Conservation (phyloP, 2,113 vertebrate species). For the Lepus americanus region DNA sequence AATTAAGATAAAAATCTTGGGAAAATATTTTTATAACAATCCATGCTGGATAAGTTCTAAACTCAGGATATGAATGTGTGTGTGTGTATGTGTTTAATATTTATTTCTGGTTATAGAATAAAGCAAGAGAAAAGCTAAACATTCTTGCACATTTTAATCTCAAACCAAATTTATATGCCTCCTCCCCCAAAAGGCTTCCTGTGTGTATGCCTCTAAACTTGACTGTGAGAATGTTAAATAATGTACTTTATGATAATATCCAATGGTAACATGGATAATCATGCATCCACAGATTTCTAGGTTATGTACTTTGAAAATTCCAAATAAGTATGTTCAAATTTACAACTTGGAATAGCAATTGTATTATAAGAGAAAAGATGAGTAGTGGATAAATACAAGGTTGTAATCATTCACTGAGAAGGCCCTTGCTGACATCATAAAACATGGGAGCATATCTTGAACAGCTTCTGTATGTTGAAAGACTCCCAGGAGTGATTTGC, state of each 20-base stretch:
- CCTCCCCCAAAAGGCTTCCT: not conserved
- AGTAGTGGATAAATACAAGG: conserved; percentile 36
- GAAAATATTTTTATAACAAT: conserved; percentile 16
- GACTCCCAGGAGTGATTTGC: conserved; percentile 37
- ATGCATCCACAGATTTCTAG: conserved; percentile 22
- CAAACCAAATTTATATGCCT: not conserved
- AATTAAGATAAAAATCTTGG: conserved; percentile 8
- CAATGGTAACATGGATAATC: not conserved
- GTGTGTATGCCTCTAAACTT: not conserved
- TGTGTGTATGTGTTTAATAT: not conserved
- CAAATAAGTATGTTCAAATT: conserved; percentile 63
- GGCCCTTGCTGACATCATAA: conserved; percentile 28
- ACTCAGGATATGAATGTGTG: not conserved
- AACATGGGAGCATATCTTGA: not conserved
- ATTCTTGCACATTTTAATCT: conserved; percentile 17
- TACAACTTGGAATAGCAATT: conserved; percentile 43
- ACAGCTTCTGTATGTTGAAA: not conserved
- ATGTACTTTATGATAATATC: not conserved
- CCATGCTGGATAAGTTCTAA: not conserved
- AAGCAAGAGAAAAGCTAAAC: conserved; percentile 28
- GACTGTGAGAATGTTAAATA: conserved; percentile 1
- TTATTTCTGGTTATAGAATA: not conserved
- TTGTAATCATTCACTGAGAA: conserved; percentile 57
- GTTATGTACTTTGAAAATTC: not conserved
- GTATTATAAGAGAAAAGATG: conserved; percentile 50